Conservation (phyloP, 2,113 vertebrate genomes). For the Rousettus leschenaultii region DNA sequence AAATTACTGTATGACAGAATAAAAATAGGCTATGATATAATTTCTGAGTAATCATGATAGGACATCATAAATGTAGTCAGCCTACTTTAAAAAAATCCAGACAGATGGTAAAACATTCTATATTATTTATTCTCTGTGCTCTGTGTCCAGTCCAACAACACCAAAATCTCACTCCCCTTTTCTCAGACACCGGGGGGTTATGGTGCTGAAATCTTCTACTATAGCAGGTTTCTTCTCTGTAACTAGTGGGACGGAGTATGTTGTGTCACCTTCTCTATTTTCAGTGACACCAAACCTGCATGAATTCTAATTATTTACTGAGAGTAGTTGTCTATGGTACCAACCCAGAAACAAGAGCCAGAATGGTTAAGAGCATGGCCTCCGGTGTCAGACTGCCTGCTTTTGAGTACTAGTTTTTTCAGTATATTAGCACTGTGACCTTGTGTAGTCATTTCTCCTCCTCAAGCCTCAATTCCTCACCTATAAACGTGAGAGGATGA, state of each 20-base stretch:
- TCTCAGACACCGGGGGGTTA: background rate
- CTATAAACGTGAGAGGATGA: background rate
- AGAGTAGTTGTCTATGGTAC: background rate
- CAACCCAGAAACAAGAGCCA: background rate
- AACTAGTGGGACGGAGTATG: background rate
- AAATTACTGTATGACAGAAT: constrained; percentile 14
- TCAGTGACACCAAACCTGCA: background rate
- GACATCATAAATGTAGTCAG: constrained; percentile 33
- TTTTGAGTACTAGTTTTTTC: background rate
- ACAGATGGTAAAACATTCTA: background rate
- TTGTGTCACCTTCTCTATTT: background rate
- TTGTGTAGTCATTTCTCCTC: background rate
- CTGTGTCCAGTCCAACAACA: background rate
- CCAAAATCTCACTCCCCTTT: background rate
- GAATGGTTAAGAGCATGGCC: background rate
- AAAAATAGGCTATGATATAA: constrained; percentile 30
- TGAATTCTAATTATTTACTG: background rate
- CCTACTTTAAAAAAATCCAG: constrained; percentile 1
- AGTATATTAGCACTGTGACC: background rate
- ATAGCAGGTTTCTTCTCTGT: background rate
- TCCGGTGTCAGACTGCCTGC: background rate
- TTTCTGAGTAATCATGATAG: constrained; percentile 36
- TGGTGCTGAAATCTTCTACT: background rate
- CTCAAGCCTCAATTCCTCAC: background rate
- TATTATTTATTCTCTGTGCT: background rate